phyloP scores from a whole-genome alignment of 2,797 vertebrate species.

The Loriculus beryllinus region DNA sequence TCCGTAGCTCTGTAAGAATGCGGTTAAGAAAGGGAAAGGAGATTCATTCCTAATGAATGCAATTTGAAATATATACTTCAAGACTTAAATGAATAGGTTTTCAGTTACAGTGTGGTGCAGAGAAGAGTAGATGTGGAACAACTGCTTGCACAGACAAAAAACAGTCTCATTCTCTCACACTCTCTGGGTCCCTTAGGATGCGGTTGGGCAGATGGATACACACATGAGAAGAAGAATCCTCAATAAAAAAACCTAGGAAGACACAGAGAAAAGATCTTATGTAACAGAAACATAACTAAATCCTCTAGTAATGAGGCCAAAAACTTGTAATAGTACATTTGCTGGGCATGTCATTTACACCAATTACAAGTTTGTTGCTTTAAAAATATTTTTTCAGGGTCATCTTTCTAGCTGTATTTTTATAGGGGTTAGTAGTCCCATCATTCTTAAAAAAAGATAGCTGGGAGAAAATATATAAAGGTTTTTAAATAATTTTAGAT shows the following conservation, averaged over 20 bases:
- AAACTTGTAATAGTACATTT: background rate
- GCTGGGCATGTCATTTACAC: background rate
- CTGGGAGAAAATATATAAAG: background rate
- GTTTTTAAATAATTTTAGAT: background rate
- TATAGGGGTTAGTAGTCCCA: background rate
- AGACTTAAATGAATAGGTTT: conserved; percentile 70
- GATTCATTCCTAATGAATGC: conserved; percentile 53
- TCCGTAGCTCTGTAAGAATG: conserved; percentile 47
- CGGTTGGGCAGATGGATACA: conserved; percentile 71
- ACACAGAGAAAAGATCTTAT: background rate
- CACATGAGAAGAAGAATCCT: conserved; percentile 37
- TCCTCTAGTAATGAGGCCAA: background rate
- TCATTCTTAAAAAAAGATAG: background rate
- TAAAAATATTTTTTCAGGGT: background rate
- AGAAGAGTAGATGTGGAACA: conserved; percentile 52
- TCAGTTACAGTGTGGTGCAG: conserved; percentile 57
- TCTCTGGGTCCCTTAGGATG: conserved; percentile 73
- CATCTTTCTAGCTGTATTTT: background rate
- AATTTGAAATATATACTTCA: conserved; percentile 53
- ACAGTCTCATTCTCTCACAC: conserved; percentile 31
- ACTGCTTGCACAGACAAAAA: conserved; percentile 59
- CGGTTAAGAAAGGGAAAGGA: background rate
- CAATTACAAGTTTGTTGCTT: background rate
- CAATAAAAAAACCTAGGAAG: background rate
- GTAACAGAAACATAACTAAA: background rate